These are phyloP conservation scores for Acanthosoma haemorrhoidale DNA, from an alignment of 2,888 invertebrate genomes.

Conservation along the genomic window DNA sequence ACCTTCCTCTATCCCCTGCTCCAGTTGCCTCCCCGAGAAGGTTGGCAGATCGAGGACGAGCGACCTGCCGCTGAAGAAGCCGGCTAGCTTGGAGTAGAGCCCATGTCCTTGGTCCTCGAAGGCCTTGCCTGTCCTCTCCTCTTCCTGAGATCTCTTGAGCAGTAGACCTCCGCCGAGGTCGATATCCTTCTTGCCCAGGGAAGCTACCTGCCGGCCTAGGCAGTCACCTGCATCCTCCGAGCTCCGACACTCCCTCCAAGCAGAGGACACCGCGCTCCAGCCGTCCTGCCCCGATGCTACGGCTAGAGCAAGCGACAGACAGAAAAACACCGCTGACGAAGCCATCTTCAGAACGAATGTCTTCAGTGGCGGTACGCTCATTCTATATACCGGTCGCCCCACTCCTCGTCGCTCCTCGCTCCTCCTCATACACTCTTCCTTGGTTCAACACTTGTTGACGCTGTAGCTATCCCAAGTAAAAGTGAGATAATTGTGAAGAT, in stretches of 20 bases:
- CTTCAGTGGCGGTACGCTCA: not conserved
- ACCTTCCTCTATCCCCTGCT: constrained; percentile 73
- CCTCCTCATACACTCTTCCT: no score
- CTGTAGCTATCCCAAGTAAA: no score
- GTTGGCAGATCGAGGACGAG: constrained; percentile 71
- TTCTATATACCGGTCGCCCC: no score
- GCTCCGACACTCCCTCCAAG: constrained; percentile 70
- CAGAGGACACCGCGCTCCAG: constrained; percentile 38
- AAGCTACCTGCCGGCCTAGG: constrained; percentile 49
- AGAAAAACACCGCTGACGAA: not conserved
- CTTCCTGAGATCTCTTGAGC: constrained; percentile 44
- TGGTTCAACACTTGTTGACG: no score
- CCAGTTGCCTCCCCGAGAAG: constrained; percentile 61
- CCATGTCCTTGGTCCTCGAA: constrained; percentile 69
- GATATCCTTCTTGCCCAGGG: not conserved
- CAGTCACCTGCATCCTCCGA: constrained; percentile 60
- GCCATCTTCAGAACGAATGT: not conserved
- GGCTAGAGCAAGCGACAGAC: not conserved
- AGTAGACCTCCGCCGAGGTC: constrained; percentile 56
- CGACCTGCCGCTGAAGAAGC: constrained; percentile 72
- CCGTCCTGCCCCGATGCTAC: constrained; percentile 30
- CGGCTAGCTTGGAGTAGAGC: constrained; percentile 66
- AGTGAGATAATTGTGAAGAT: no score
- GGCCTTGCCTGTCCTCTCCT: constrained; percentile 42
- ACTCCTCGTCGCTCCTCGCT: no score